Evolutionary conservation across 2,113 vertebrate genomes (phyloP).

Genomic region (Amazona vittata): DNA sequence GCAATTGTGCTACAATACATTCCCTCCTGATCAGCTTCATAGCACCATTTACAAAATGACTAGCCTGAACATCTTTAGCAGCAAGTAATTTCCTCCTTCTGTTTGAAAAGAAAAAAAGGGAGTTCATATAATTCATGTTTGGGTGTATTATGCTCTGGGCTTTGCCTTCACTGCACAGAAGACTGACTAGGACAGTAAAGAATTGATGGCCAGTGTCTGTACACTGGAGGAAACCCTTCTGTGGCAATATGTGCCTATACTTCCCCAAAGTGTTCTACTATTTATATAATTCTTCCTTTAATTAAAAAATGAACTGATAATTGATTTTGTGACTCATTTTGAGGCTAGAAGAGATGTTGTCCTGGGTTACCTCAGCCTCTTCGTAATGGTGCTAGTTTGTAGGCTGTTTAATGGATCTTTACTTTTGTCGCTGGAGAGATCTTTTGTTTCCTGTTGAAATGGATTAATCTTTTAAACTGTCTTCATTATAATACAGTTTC

Average conservation of each 20-base stretch:
- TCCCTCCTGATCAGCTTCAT: neutral
- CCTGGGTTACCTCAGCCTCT: neutral
- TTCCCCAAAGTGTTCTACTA: neutral
- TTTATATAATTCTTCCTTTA: conserved; percentile 13
- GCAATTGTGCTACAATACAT: neutral
- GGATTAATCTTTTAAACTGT: neutral
- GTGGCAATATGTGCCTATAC: neutral
- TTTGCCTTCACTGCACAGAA: neutral
- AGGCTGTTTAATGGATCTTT: neutral
- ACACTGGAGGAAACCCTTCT: neutral
- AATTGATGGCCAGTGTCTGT: neutral
- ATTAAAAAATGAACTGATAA: conserved; percentile 31
- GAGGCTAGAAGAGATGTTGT: neutral
- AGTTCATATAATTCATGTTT: neutral
- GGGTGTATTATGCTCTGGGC: neutral
- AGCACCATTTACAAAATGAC: conserved; percentile 4
- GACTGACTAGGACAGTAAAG: neutral
- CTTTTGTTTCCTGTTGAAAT: neutral
- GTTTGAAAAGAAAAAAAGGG: neutral
- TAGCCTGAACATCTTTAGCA: neutral
- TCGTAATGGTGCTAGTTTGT: neutral
- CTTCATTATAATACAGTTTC: neutral
- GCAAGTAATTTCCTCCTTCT: neutral
- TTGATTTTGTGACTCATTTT: neutral
- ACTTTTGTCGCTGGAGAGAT: neutral